Conservation (phyloP, 2,888 invertebrate genomes). For the Nezara viridula region DNA sequence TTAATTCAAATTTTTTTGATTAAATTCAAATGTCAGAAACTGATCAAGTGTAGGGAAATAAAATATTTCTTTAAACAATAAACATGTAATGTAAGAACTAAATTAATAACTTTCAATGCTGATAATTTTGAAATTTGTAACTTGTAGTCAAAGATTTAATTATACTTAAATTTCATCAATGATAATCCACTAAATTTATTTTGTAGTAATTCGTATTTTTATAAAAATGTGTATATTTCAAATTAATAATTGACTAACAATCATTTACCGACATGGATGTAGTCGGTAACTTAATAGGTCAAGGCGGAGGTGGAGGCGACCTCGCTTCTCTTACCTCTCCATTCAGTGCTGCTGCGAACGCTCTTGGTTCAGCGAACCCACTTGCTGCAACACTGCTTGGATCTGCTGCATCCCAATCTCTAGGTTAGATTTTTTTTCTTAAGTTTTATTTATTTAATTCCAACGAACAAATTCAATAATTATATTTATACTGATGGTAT, state of each 20-base stretch:
- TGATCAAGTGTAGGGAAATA: background rate
- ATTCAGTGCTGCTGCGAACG: constrained; percentile 39
- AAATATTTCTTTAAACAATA: background rate
- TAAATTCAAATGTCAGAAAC: background rate
- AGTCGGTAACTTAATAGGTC: constrained; percentile 57
- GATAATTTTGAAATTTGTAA: background rate
- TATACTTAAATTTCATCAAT: background rate
- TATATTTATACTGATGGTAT: background rate
- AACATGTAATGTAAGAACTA: background rate
- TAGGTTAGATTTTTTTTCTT: constrained; percentile 37
- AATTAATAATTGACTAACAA: background rate
- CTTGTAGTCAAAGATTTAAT: background rate
- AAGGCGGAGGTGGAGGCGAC: constrained; percentile 54
- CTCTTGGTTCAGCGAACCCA: constrained; percentile 57
- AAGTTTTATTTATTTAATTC: background rate
- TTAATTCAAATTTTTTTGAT: background rate
- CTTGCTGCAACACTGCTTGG: constrained; percentile 55
- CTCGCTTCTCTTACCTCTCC: constrained; percentile 56
- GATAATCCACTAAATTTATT: background rate
- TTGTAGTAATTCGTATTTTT: background rate
- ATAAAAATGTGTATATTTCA: background rate
- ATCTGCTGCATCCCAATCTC: constrained; percentile 54
- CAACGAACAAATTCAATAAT: background rate
- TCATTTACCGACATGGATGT: constrained; percentile 12
- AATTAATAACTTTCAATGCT: background rate